Conservation (phyloP, 2,888 invertebrate genomes). For the Microctonus aethiopoides region DNA sequence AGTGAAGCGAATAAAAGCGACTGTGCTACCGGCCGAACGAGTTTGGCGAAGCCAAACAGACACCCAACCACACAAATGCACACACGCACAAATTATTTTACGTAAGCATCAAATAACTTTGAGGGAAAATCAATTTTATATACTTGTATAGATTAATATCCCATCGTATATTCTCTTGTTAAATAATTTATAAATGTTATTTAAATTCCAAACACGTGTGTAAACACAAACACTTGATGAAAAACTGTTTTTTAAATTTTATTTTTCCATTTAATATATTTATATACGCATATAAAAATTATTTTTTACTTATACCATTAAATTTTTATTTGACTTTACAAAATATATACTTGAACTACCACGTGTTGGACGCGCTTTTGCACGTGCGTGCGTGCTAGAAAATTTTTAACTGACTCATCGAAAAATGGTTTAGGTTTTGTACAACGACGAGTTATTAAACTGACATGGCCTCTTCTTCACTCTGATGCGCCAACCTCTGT, state of each 20-base stretch:
- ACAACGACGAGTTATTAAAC: neutral
- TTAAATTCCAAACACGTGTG: too few species aligned
- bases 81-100: slow-evolving; percentile 14
- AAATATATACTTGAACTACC: neutral
- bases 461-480: neutral
- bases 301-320: too few species aligned
- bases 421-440: neutral
- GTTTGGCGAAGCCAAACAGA: slow-evolving; percentile 34
- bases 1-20: neutral
- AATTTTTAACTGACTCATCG: neutral
- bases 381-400: neutral
- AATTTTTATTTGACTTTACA: too few species aligned
- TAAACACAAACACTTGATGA: too few species aligned
- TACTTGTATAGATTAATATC: too few species aligned
- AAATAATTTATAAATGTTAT: too few species aligned
- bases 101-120: neutral
- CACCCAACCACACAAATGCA: neutral
- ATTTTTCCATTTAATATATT: too few species aligned
- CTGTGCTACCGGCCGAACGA: slow-evolving; percentile 36
- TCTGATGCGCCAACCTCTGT: neutral
- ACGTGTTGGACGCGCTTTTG: neutral
- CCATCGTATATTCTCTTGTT: too few species aligned
- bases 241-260: too few species aligned
- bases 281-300: too few species aligned
- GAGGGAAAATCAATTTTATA: neutral